Conservation (phyloP, 2,888 invertebrate genomes). For the Tetragonisca angustula region DNA sequence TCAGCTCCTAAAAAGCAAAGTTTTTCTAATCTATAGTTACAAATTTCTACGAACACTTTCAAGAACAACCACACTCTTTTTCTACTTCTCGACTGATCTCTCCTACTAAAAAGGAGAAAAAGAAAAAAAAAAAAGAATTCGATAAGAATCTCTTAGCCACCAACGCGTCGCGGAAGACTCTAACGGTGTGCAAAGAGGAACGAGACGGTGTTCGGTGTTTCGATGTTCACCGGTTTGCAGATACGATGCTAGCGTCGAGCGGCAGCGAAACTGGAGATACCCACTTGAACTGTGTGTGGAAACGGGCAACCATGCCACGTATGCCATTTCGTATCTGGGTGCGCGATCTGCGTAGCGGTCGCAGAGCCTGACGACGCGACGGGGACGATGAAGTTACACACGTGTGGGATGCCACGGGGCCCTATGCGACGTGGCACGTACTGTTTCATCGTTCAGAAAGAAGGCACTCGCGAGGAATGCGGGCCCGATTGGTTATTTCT, state of each 20-base stretch:
- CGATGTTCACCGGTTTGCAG: constrained; percentile 18
- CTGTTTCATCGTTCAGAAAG: background rate
- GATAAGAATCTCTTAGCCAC: background rate
- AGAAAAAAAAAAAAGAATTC: background rate
- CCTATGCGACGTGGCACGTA: constrained; percentile 46
- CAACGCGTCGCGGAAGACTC: background rate
- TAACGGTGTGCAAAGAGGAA: background rate
- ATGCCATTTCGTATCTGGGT: constrained; percentile 61
- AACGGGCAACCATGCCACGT: constrained; percentile 53
- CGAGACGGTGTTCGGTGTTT: background rate
- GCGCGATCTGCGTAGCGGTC: constrained; percentile 54
- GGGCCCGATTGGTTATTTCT: constrained; percentile 1
- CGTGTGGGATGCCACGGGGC: constrained; percentile 49
- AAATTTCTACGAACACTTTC: too few relatives aligned
- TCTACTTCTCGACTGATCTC: too few relatives aligned
- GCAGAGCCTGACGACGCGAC: constrained; percentile 30
- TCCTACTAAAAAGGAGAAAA: too few relatives aligned
- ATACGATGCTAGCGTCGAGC: background rate
- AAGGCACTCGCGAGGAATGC: constrained; percentile 23
- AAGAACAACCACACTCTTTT: too few relatives aligned
- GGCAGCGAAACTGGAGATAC: constrained; percentile 56
- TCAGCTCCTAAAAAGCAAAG: too few relatives aligned
- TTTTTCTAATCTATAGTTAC: too few relatives aligned
- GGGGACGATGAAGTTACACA: constrained; percentile 59
- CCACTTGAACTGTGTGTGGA: constrained; percentile 21